These are phyloP conservation scores for Dorcus hopei DNA, from an alignment of 2,888 invertebrate species.

Conservation along the genomic window DNA sequence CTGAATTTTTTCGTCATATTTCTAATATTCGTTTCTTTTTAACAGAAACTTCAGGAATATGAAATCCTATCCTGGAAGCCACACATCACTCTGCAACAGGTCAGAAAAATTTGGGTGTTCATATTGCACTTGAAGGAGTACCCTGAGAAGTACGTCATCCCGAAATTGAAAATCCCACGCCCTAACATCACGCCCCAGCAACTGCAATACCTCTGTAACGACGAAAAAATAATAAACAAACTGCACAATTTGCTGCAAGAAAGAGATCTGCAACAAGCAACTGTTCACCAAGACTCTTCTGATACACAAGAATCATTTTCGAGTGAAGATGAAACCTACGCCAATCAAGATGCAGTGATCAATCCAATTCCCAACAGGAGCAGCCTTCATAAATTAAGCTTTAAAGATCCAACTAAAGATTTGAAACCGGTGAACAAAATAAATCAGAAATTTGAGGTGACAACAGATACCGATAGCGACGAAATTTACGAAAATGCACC, in stretches of 20 bases:
- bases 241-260: neutral
- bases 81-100: neutral
- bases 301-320: neutral
- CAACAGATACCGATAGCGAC: no score
- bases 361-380: no score
- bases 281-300: no score
- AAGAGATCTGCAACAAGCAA: neutral
- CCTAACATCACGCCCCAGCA: neutral
- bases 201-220: neutral
- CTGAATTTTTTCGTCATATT: neutral
- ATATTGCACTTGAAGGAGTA: slow-evolving; percentile 1
- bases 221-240: neutral
- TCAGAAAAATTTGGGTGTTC: slow-evolving; percentile 7
- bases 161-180: neutral
- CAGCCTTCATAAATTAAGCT: no score
- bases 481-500: no score
- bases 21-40: neutral
- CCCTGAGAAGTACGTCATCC: slow-evolving; percentile 4
- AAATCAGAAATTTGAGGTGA: no score
- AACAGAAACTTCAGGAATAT: slow-evolving; percentile 12
- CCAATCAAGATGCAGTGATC: neutral
- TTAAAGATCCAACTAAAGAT: neutral
- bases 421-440: neutral
- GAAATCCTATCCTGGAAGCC: slow-evolving; percentile 13
- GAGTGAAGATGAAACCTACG: slow-evolving; percentile 4